Percentiles rank a stretch among this genome's conserved stretches.
These are phyloP conservation scores for Temnothorax curvispinosus DNA, from an alignment of 1,140 invertebrate genomes.

Conservation along the genomic window DNA sequence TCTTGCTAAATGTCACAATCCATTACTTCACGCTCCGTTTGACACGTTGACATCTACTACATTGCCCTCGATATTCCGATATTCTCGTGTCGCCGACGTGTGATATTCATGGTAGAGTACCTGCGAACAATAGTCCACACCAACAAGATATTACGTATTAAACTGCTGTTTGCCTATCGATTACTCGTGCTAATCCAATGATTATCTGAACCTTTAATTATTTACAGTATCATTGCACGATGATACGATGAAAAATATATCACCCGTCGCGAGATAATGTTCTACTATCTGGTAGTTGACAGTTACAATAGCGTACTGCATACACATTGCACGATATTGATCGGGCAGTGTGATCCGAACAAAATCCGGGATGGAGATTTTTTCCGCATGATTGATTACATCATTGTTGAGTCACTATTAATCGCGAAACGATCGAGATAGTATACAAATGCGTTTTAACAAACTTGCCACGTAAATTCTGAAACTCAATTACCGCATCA, in stretches of 20 bases:
- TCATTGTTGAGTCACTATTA: conserved; percentile 31
- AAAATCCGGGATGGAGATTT: conserved; percentile 16
- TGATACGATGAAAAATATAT: conserved; percentile 1
- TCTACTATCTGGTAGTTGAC: not conserved
- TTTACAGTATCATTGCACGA: not conserved
- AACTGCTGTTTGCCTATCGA: conserved; percentile 46
- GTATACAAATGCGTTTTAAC: not conserved
- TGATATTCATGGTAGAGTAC: conserved; percentile 57
- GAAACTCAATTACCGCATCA: conserved; percentile 29
- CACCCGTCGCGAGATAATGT: not conserved
- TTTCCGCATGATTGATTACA: conserved; percentile 30
- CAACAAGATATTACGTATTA: conserved; percentile 54
- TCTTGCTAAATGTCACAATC: conserved; percentile 60
- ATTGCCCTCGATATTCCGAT: conserved; percentile 55
- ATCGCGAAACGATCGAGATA: conserved; percentile 12
- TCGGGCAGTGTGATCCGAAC: not conserved
- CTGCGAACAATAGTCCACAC: conserved; percentile 19
- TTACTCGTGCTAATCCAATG: conserved; percentile 20
- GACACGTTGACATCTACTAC: conserved; percentile 67
- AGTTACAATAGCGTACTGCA: not conserved
- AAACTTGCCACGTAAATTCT: conserved; percentile 29
- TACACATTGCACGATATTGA: not conserved
- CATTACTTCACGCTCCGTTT: conserved; percentile 50
- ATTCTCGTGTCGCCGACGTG: conserved; percentile 62
- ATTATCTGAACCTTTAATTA: conserved; percentile 36